Percentiles rank a stretch among this genome's conserved stretches.
Conservation (phyloP, 2,888 invertebrate species). For the Tethea ocularis region DNA sequence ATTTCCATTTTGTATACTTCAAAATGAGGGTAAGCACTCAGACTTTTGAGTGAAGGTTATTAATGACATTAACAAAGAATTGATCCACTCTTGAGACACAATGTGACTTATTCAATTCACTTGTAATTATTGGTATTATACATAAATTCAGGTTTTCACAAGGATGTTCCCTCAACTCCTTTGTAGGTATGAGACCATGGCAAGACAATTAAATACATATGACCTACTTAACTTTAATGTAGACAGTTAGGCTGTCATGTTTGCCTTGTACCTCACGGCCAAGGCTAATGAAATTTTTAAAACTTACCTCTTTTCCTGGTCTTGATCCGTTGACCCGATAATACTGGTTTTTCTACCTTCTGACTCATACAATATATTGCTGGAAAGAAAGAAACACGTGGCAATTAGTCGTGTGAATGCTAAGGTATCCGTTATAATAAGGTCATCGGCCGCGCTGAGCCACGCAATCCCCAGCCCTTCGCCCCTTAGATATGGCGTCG, state of each 20-base stretch:
- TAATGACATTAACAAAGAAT: background rate
- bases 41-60: background rate
- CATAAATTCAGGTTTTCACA: background rate
- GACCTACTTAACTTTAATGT: background rate
- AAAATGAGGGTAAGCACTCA: too few species aligned
- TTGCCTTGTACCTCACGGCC: background rate
- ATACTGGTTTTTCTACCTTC: constrained; percentile 99
- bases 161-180: background rate
- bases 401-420: constrained; percentile 63
- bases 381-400: constrained; percentile 84
- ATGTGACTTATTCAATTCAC: too few species aligned
- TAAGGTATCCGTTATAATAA: constrained; percentile 52
- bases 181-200: background rate
- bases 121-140: too few species aligned
- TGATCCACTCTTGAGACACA: too few species aligned
- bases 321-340: constrained; percentile 99
- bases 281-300: constrained; percentile 13
- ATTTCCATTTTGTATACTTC: background rate
- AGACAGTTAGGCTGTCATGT: background rate
- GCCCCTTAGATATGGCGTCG: constrained; percentile 55
- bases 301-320: constrained; percentile 99
- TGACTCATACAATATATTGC: constrained; percentile 99
- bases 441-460: constrained; percentile 73
- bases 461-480: constrained; percentile 46
- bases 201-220: background rate